Percentiles rank a stretch among this genome's conserved stretches.
Evolutionary conservation across 1,140 invertebrate species (phyloP).

Genomic region (Charaxes varanes): DNA sequence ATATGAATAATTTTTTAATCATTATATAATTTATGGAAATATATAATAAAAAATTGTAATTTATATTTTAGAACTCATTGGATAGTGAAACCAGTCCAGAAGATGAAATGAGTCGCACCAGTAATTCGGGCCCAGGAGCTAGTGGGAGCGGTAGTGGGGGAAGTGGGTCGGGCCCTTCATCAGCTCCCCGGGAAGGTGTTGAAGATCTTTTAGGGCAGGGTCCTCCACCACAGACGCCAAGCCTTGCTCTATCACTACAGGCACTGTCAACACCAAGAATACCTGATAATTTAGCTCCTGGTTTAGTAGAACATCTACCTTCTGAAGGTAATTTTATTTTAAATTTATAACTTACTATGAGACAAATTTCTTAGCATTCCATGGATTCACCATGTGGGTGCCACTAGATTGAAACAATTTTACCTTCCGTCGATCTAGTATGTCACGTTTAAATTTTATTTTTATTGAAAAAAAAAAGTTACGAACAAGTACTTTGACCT

Average conservation of each 20-base stretch:
- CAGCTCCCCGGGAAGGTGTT: constrained; percentile 25
- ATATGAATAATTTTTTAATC: too few species aligned
- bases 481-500: too few species aligned
- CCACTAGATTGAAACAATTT: too few species aligned
- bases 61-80: constrained; percentile 43
- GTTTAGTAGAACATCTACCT: constrained; percentile 56
- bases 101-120: constrained; percentile 50
- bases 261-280: constrained; percentile 52
- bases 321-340: constrained; percentile 45
- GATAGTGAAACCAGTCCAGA: constrained; percentile 66
- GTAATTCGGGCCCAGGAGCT: constrained; percentile 45
- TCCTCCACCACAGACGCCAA: constrained; percentile 44
- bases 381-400: too few species aligned
- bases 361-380: too few species aligned
- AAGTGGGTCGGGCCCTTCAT: constrained; percentile 30
- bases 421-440: too few species aligned
- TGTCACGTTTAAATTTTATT: too few species aligned
- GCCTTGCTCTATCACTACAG: constrained; percentile 44
- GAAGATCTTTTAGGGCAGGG: constrained; percentile 33
- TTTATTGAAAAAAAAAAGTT: too few species aligned
- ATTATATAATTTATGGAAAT: too few species aligned
- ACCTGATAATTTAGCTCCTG: constrained; percentile 56
- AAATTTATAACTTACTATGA: too few species aligned
- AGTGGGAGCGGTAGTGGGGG: constrained; percentile 43
- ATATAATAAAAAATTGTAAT: background rate